Base-by-base conservation (phyloP, 1,140 invertebrate genomes). In the Melipona quadrifasciata region DNA sequence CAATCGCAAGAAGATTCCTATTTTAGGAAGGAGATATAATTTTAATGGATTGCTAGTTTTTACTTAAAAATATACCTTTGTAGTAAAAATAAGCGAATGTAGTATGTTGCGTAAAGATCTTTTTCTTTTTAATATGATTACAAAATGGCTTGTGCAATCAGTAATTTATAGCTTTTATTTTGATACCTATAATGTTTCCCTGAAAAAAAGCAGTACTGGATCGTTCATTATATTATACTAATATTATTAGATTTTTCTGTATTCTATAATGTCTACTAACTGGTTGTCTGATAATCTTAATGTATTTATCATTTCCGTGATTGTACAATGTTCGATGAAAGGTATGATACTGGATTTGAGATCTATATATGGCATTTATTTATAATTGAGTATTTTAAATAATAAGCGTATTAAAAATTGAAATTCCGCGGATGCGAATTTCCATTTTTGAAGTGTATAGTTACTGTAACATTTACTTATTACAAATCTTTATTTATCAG, bases 231-330 rank as follows among this genome's bases (percentile, higher is more conserved):
- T 78, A 78, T 83, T 78, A 78, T 61, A 78, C 11, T 61, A 75
- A 77, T 70, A 83, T 70, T 78, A 83, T 70, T 78, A 83, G 19
- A 78, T 61, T 71, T 76, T 79, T 84, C 75, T 61, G 75, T 84
- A 87, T 31, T 78, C 74, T 76, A 78, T 82, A 75, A 82, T 82
- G 47, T 88, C 79, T 85, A 85, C 83, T 82, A 88, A 88, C 86
- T 89, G 82, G 79, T 88, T 88, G 68, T 89, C 78, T 87, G 68
- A 79, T 87, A 85, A 88, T 74, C 67, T 67, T 80, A 34, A 83
- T 58, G 73, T 85, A 85, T 64, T 74, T 89, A 89, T 84, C 61
- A 47, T 83, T 83, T 70, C 39, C 75, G 21, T 21, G 39, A 78
- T 51, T 77, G 61, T 68, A 51, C 27, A 68, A 68, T n/a, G 57